These are phyloP conservation scores for Sylvilagus floridanus DNA, from an alignment of 2,797 vertebrate genomes.

Conservation along the genomic window DNA sequence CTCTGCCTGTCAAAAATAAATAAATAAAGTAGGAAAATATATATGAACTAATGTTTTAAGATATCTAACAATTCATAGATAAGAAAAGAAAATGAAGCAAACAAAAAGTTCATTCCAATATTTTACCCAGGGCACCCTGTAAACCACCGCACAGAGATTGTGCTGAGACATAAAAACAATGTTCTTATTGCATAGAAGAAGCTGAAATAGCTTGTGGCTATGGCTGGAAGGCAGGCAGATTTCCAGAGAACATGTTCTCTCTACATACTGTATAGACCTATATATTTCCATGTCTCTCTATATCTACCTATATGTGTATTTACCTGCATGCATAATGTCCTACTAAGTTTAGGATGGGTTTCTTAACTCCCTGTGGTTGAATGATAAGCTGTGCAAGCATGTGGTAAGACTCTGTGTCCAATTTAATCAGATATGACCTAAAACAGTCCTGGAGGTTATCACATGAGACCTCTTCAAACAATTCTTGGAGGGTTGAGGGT, in stretches of 20 bases:
- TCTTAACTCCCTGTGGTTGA: not conserved
- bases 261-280: no score
- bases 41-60: not conserved
- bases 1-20: no score
- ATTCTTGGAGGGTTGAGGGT: no score
- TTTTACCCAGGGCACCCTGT: not conserved
- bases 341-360: not conserved
- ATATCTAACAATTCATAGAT: not conserved
- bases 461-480: no score
- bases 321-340: not conserved
- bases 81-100: not conserved
- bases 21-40: not conserved
- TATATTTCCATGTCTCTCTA: no score
- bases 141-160: not conserved
- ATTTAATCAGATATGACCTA: not conserved
- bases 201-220: not conserved
- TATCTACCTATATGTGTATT: no score
- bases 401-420: not conserved
- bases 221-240: not conserved
- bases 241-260: not conserved
- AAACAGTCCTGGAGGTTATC: not conserved
- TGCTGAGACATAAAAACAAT: not conserved
- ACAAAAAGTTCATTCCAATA: not conserved
- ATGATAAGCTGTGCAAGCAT: not conserved
- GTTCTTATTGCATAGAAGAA: not conserved